Conservation (phyloP, 2,888 invertebrate species). For the Penaeus monodon region DNA sequence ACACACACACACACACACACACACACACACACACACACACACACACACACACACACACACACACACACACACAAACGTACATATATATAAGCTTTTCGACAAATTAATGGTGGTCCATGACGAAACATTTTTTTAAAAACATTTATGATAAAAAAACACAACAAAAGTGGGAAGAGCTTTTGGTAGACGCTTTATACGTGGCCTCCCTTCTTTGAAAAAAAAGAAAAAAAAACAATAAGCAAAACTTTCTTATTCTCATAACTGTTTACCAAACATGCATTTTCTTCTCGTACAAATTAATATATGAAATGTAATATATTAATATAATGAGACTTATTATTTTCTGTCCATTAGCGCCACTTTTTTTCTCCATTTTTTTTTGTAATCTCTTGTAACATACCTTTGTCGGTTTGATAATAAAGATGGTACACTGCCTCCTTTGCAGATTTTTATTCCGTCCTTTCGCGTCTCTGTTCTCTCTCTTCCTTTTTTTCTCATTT, state of each 20-base stretch:
- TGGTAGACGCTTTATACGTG: background rate
- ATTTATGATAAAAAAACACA: background rate
- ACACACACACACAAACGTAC: no score
- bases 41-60: no score
- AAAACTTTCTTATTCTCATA: background rate
- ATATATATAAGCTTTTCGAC: no score
- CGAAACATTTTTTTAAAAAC: background rate
- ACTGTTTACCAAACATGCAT: slow-evolving; percentile 38
- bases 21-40: no score
- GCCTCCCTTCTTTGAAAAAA: background rate
- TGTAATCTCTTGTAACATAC: slow-evolving; percentile 2
- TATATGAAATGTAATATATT: slow-evolving; percentile 59
- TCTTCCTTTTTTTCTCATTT: no score
- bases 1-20: no score
- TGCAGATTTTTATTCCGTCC: background rate
- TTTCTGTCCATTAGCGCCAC: slow-evolving; percentile 2
- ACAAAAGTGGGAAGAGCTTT: slow-evolving; percentile 5
- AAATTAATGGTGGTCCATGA: background rate
- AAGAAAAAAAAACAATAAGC: no score
- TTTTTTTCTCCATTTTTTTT: background rate
- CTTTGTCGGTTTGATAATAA: slow-evolving; percentile 37
- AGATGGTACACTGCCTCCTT: slow-evolving; percentile 14
- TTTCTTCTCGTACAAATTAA: slow-evolving; percentile 57
- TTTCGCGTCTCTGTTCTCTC: background rate
- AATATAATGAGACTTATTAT: slow-evolving; percentile 43